Base-by-base conservation (phyloP, 2,888 invertebrate genomes). In the Tiliacea aurago region DNA sequence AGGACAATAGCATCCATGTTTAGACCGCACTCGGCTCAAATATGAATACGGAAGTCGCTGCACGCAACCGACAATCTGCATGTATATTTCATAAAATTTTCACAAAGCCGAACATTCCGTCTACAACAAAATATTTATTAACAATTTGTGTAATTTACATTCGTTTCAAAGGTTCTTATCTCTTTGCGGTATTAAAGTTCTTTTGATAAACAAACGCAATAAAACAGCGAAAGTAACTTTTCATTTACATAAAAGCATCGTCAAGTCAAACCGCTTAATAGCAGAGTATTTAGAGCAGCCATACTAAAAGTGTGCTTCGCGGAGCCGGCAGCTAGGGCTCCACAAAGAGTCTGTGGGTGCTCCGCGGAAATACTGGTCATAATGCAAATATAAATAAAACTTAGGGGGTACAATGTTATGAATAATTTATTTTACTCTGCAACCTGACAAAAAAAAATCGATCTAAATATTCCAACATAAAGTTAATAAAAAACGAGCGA, bases 1-100 rank as follows among this genome's bases (percentile, higher is more conserved):
- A 78, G 73, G 74, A 86, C 86, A 84, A 85, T 81, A 75, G 76
- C 73, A 55, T 65, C 76, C 84, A 73, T 73, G 70, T 81, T 75
- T 66, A 83, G 78, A 80, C 65, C 74, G 70, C 75, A 69, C 77
- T 78, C 73, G 71, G 71, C 71, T 78, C 80, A 80, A 82, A 86
- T 84, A 81, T 83, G 79, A 82, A 82, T 84, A 80, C 79, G 76
- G 74, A 78, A 80, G 76, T 77, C 66, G 49, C 45, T 63, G 74
- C 56, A 59, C 75, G 37, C 72, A 63, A 49, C 63, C 28, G 65
- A 73, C 73, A 62, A 78, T 73, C 74, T 80, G 62, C 58, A 72
- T 80, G 62, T 55, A 72, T 72, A 71, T 80, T 83, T 59, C 51
- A 62, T 68, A 63, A 61, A 70, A 55, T n/a, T 43, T 51, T 72